A percentile compares a stretch with the other conserved stretches of the same genome.
phyloP scores from a whole-genome alignment of 2,888 invertebrate genomes.

The Platynereis dumerilii region DNA sequence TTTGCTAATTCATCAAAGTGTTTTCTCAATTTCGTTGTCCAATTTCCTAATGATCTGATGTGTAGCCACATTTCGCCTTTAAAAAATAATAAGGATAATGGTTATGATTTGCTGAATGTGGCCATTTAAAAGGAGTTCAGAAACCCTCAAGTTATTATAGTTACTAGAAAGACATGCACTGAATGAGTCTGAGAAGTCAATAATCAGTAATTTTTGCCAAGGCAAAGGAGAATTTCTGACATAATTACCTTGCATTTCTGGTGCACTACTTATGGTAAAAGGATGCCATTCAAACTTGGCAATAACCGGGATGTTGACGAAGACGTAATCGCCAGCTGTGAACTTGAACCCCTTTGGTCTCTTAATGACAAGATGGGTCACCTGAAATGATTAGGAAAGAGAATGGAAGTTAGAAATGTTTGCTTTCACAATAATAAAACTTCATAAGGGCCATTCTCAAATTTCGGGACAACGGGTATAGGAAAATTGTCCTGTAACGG shows the following conservation, averaged over 20 bases:
- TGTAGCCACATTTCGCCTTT: constrained; percentile 90
- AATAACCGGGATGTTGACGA: constrained; percentile 88
- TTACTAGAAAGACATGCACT: too few species aligned
- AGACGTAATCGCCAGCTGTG: constrained; percentile 92
- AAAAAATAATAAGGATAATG: background rate
- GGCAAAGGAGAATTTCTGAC: too few species aligned
- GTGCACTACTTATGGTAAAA: constrained; percentile 93
- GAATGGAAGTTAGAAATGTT: too few species aligned
- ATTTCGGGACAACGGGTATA: too few species aligned
- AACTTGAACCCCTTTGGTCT: constrained; percentile 85
- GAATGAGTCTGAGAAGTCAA: too few species aligned
- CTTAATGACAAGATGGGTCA: constrained; percentile 87
- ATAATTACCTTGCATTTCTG: constrained; percentile 82
- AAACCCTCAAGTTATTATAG: too few species aligned
- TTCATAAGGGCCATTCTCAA: too few species aligned
- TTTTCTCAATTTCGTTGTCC: constrained; percentile 66
- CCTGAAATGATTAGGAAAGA: constrained; percentile 52
- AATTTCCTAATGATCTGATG: constrained; percentile 89
- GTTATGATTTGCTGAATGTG: too few species aligned
- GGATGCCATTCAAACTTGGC: constrained; percentile 97
- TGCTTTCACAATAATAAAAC: too few species aligned
- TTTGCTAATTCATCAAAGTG: background rate
- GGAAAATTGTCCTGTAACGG: too few species aligned
- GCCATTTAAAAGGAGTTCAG: too few species aligned
- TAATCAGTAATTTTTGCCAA: too few species aligned